Base-by-base conservation (phyloP, 2,888 invertebrate genomes). In the Drosophila mimica region DNA sequence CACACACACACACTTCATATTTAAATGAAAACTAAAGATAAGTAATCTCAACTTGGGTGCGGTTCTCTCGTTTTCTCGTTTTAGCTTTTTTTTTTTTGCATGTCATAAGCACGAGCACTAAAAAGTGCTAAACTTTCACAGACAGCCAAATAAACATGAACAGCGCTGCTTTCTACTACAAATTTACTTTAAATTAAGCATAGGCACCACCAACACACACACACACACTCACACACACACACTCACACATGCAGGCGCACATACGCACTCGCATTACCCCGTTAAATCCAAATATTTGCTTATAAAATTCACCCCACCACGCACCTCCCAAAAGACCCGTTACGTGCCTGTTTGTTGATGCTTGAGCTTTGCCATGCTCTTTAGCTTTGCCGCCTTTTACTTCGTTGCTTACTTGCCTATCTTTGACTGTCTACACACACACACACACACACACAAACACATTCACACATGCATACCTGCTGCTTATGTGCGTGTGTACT, bases 271-370 rank as follows among this genome's bases (percentile, higher is more conserved):
- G 40, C 46, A 60, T 59, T 71, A 80, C 83, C 71, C 83, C 73
- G 87, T 89, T 83, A 89, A 89, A 89, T 78, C 78, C 84, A 89
- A 84, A 84, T 89, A 84, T 84, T 84, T 89, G 84, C 83, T 84
- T 84, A 89, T 83, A 81, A 87, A 84, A 79, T 76, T 68, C 71
- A 43, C 33, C 69, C 25, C 46, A 36, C 31, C 52, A 20, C 25
- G 20, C 33, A 40, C 28, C 33, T 20, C 17, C 3, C 48, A 52
- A 36, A 69, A 68, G 63, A 28, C 33, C 60, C 43, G 56, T 69
- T 66, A 79, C 79, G 79, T 79, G 79, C 76, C 54, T 64, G 66
- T 72, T 72, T 81, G 81, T 54, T 79, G 78, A 79, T 76, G 81
- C 81, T 76, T 81, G 77, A 79, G 81, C 79, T 79, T 79, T 79